Percentiles rank a stretch among this genome's conserved stretches.
Conservation (phyloP, 2,888 invertebrate genomes). For the Megamerina dolium region DNA sequence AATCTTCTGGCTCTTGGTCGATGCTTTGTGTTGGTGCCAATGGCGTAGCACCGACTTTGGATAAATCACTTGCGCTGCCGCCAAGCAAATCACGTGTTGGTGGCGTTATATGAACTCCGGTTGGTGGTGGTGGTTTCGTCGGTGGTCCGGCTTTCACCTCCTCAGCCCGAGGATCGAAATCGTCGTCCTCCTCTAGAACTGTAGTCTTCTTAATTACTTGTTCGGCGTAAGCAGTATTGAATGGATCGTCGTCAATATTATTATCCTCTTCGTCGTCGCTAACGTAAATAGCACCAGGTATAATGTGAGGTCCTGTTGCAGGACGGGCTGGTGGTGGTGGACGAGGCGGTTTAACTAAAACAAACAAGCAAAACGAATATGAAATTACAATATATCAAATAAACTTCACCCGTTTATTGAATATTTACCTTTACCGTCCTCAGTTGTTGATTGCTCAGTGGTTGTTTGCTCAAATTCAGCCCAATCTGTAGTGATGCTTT, state of each 20-base stretch:
- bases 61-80: constrained; percentile 70
- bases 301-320: constrained; percentile 38
- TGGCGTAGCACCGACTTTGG: constrained; percentile 62
- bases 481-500: constrained; percentile 55
- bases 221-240: constrained; percentile 78
- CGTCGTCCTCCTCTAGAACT: constrained; percentile 45
- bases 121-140: constrained; percentile 22
- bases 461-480: constrained; percentile 59
- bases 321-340: constrained; percentile 48
- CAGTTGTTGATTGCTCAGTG: constrained; percentile 39
- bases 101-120: constrained; percentile 23
- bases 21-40: constrained; percentile 58
- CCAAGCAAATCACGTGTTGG: constrained; percentile 61
- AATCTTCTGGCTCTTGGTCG: constrained; percentile 51
- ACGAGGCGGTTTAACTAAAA: constrained; percentile 40
- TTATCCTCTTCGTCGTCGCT: constrained; percentile 55
- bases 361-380: not conserved
- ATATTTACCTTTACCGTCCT: constrained; percentile 35
- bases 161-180: constrained; percentile 62
- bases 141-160: constrained; percentile 44
- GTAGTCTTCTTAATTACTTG: constrained; percentile 58
- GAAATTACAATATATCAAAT: not conserved
- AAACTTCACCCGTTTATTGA: not conserved
- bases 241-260: constrained; percentile 61
- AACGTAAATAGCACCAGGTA: constrained; percentile 36